phyloP scores from a whole-genome alignment of 2,888 invertebrate genomes.

The Phaonia tiefii region DNA sequence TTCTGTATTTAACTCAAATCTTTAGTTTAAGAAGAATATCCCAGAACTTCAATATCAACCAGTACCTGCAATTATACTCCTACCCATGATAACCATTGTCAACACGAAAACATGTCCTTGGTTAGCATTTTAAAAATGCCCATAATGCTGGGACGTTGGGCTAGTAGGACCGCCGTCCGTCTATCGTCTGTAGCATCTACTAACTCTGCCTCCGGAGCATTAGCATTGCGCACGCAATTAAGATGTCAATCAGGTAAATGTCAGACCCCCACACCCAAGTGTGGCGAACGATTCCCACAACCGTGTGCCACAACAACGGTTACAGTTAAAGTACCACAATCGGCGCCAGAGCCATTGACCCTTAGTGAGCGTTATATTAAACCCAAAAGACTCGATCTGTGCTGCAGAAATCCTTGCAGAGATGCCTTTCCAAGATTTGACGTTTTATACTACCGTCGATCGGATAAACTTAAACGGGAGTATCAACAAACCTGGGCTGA shows the following conservation, averaged over 20 bases:
- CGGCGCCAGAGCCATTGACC: not conserved
- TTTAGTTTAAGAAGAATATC: too few relatives aligned
- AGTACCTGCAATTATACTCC: not conserved
- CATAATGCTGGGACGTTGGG: not conserved
- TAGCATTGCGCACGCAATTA: not conserved
- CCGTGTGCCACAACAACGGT: not conserved
- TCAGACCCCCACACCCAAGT: not conserved
- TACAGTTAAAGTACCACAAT: constrained; percentile 11
- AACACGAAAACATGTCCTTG: not conserved
- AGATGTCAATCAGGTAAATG: not conserved
- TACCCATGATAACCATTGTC: not conserved
- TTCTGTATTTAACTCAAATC: too few relatives aligned
- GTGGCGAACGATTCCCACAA: constrained; percentile 36
- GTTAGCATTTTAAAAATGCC: not conserved
- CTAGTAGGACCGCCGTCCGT: not conserved
- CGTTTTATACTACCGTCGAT: constrained; percentile 74
- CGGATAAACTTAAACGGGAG: constrained; percentile 73
- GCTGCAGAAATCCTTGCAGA: constrained; percentile 63
- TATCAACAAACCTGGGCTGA: constrained; percentile 78
- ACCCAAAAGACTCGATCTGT: constrained; percentile 28
- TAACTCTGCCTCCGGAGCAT: not conserved
- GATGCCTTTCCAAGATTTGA: constrained; percentile 73
- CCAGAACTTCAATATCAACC: too few relatives aligned
- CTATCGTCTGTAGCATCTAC: not conserved
- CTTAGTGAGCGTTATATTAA: not conserved